Evolutionary conservation across 2,113 vertebrate genomes (phyloP).

Genomic region (Oryzias javanicus): DNA sequence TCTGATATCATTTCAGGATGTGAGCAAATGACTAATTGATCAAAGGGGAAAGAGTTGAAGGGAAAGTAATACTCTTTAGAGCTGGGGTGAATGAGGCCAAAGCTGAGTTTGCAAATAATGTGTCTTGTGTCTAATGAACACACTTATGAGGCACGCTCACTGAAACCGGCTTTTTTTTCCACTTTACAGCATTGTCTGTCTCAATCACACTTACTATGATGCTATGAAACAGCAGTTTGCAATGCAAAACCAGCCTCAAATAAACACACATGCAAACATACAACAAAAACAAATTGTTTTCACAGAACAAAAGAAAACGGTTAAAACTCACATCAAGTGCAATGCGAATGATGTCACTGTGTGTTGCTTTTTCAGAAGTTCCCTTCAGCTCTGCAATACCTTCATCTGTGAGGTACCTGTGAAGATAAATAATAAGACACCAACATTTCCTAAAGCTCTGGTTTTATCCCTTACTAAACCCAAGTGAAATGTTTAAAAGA

Average conservation of each 20-base stretch:
- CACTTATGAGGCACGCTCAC: not conserved
- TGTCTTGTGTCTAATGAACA: not conserved
- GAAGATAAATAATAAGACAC: not conserved
- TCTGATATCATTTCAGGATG: not conserved
- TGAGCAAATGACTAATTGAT: not conserved
- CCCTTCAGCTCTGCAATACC: conserved; percentile 88
- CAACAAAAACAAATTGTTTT: not conserved
- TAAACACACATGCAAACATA: not conserved
- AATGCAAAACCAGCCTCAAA: not conserved
- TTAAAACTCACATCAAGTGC: conserved; percentile 91
- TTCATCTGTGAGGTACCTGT: conserved; percentile 94
- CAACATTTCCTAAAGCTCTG: too few species aligned
- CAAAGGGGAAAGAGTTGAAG: not conserved
- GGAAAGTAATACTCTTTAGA: not conserved
- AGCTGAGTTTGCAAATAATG: not conserved
- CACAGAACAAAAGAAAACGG: not conserved
- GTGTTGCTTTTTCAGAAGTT: conserved; percentile 82
- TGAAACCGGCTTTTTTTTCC: not conserved
- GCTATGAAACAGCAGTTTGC: not conserved
- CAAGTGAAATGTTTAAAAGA: too few species aligned
- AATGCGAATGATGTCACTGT: conserved; percentile 85
- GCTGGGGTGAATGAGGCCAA: not conserved
- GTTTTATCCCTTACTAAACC: too few species aligned
- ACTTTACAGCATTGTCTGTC: not conserved
- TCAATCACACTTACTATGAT: not conserved